These are phyloP conservation scores for Heliothis peltigera DNA, from an alignment of 2,888 invertebrate species.

Conservation along the genomic window DNA sequence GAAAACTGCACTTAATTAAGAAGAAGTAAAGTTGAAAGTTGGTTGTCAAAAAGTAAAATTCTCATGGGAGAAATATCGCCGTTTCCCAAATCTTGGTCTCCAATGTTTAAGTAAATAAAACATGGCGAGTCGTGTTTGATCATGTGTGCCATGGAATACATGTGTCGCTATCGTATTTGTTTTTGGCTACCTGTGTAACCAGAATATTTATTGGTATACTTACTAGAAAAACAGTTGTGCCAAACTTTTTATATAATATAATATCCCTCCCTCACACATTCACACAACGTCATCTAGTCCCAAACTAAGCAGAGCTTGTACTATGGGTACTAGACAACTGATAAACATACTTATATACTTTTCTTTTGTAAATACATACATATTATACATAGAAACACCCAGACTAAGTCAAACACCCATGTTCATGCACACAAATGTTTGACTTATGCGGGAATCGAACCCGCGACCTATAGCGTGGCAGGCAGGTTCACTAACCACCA, in stretches of 20 bases:
- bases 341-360: too few species aligned
- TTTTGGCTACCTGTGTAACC: conserved; percentile 25
- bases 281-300: too few species aligned
- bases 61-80: conserved; percentile 51
- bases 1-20: background rate
- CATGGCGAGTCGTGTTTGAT: conserved; percentile 57
- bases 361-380: too few species aligned
- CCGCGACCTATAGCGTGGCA: too few species aligned
- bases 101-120: conserved; percentile 61
- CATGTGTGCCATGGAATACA: conserved; percentile 48
- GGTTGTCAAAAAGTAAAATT: background rate
- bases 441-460: too few species aligned
- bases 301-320: too few species aligned
- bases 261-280: too few species aligned
- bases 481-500: too few species aligned
- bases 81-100: conserved; percentile 58
- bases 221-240: background rate
- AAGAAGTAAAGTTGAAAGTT: background rate
- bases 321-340: too few species aligned
- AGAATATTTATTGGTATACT: conserved; percentile 22
- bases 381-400: too few species aligned
- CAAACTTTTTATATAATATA: background rate
- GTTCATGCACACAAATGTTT: too few species aligned
- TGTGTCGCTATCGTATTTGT: conserved; percentile 38
- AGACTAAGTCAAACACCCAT: too few species aligned